Conservation (phyloP, 2,113 vertebrate species). For the Mormoops blainvillei region DNA sequence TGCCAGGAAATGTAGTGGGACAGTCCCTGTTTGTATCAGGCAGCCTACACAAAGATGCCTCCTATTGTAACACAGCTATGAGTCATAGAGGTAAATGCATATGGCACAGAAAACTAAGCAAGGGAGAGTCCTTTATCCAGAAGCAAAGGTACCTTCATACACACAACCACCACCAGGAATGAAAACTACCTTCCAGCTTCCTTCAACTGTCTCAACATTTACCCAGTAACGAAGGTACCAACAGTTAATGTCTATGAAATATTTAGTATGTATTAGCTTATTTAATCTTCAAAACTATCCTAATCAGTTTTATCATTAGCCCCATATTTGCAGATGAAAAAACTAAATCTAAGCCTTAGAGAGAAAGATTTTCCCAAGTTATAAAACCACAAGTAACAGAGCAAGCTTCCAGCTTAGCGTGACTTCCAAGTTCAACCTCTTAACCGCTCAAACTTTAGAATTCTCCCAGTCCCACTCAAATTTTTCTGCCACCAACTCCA, state of each 20-base stretch:
- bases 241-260: neutral
- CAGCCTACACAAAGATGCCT: conserved; percentile 43
- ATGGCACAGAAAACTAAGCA: neutral
- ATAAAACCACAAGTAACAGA: conserved; percentile 25
- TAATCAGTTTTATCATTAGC: neutral
- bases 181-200: neutral
- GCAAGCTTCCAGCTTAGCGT: neutral
- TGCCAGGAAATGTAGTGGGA: neutral
- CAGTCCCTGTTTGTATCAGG: conserved; percentile 36
- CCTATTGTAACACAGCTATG: conserved; percentile 41
- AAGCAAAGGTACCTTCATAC: neutral
- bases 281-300: neutral
- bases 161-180: neutral
- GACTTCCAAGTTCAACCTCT: neutral
- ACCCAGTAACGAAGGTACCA: neutral
- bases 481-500: neutral
- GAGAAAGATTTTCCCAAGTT: neutral
- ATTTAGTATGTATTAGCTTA: neutral
- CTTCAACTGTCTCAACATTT: neutral
- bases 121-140: neutral
- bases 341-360: conserved; percentile 1
- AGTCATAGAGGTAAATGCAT: conserved; percentile 38
- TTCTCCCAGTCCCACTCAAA: neutral
- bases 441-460: neutral
- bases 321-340: neutral